Percentiles rank a stretch among this genome's conserved stretches.
phyloP scores from a whole-genome alignment of 2,888 invertebrate genomes.

The Oligia latruncula region DNA sequence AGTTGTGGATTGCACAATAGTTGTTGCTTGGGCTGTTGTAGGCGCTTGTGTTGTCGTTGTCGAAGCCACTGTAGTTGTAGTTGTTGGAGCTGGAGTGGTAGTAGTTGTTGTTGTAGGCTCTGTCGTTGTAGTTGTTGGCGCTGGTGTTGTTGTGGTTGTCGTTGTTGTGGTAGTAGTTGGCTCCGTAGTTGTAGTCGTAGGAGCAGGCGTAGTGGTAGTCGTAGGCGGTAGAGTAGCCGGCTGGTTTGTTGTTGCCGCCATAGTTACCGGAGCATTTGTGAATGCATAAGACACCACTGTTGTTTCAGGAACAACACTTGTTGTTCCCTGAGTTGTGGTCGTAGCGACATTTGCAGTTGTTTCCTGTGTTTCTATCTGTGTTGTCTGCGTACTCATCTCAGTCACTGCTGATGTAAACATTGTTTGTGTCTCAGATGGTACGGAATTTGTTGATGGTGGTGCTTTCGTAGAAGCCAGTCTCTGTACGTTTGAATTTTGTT shows the following conservation, averaged over 20 bases:
- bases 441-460: conserved; percentile 73
- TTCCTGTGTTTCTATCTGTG: conserved; percentile 76
- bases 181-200: conserved; percentile 66
- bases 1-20: conserved; percentile 65
- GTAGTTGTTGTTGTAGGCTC: conserved; percentile 68
- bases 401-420: conserved; percentile 74
- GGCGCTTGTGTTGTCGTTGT: conserved; percentile 65
- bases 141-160: conserved; percentile 59
- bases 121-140: conserved; percentile 51
- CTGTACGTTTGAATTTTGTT: conserved; percentile 84
- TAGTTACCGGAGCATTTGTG: conserved; percentile 64
- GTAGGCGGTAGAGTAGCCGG: conserved; percentile 64
- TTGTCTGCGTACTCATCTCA: conserved; percentile 81
- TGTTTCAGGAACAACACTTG: conserved; percentile 59
- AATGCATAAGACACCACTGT: conserved; percentile 63
- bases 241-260: conserved; percentile 71
- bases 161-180: conserved; percentile 59
- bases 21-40: conserved; percentile 67
- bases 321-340: conserved; percentile 68
- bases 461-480: conserved; percentile 83
- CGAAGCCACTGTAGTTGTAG: conserved; percentile 61
- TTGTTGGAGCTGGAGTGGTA: conserved; percentile 61
- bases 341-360: conserved; percentile 69
- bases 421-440: conserved; percentile 73
- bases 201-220: conserved; percentile 61